Evolutionary conservation across 64 coral and sea anemone genomes (phyloP), one percentile per base, ranked within the genome.

Genomic region (Acropora yongei): DNA sequence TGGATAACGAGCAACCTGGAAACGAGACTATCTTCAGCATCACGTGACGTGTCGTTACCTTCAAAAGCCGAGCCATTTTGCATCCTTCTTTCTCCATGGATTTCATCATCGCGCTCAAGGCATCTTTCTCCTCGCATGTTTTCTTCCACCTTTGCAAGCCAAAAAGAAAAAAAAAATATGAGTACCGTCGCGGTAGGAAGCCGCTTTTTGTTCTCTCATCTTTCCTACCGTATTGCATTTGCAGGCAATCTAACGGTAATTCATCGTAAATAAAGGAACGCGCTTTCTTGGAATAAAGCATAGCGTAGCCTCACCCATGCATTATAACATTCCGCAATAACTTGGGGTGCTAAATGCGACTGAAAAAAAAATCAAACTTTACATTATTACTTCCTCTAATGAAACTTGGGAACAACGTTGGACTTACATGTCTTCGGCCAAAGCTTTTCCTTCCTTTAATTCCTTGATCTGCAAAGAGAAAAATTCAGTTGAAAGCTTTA

Each of bases 361-460:
- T 8, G 68, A 20, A 5, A 48, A 48, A 13, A 48, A 13, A 78
- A 18, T 6, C 43, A 48, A 48, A 76, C 1, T 44, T 12, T 11
- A 12, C 1, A 3, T 44, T 30, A 30, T 30, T 30, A 30, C 30
- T 30, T 30, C 30, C 30, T 30, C 14, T 76, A 45, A 44, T 44
- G 68, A 19, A 72, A 72, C 1, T 72, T 39, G 13, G 46, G 41
- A 10, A 44, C 2, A 12, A 75, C 11, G 7, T 13, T 7, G 43
- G 75, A 45, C 75, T 49, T 78, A 78, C 75, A 78, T 48, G 12
- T 78, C 43, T 9, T 78, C 75, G 45, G 75, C 75, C 12, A 78
- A 6, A 3, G 43, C 75, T 78, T 46, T 78, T 48, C 44, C 45
- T 14, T 47, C 44, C 17, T 14, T 78, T 14, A 47, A 13, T 48